Evolutionary conservation across 1,140 invertebrate species (phyloP), one percentile per base, ranked within the genome.

Genomic region (Glossosoma conforme): DNA sequence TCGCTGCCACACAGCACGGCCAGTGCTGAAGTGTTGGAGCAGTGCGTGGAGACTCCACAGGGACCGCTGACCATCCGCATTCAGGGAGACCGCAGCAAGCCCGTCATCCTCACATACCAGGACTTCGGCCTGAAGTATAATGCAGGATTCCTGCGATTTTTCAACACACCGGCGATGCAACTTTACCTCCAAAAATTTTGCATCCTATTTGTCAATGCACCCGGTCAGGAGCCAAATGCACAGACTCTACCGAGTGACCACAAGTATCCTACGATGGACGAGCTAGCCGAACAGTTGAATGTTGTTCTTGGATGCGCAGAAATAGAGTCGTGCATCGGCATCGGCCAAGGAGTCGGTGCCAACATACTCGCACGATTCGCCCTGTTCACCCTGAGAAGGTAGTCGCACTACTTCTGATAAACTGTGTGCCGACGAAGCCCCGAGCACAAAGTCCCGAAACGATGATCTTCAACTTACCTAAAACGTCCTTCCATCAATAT

Each of bases 391-490:
- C 86, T 8, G 80, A 85, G 60, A 84, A 82, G 68, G 72, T 82
- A 44, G 67, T 67, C 17, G 93, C 91, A 1, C 70, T 99, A 32
- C 88, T 91, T 52, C 79, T 99, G 47, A 84, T 99, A 59, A 99
- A 99, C 68, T 93, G 92, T 63, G 85, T 89, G 3, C 91, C 92
- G 10, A 91, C 86, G 45, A 84, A 88, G 62, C 86, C 94, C 17
- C 93, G 95, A 57, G 97, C 99, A 75, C 99, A 96, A 95, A 93
- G 91, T 15, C 98, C 98, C 67, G 94, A 98, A 74, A 99, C 97
- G 75, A 76, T 98, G 61, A 93, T 92, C 69, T 81, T 88, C 14
- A 81, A 87, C 54, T 83, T 91, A 62, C 76, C 94, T 45, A 82
- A 86, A 61, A 84, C 86, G 11, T 89, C 89, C 63, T 89, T 89